Percentiles rank a stretch among this genome's conserved stretches.
Evolutionary conservation across 2,113 vertebrate species (phyloP).

Genomic region (Ceratotherium simum): DNA sequence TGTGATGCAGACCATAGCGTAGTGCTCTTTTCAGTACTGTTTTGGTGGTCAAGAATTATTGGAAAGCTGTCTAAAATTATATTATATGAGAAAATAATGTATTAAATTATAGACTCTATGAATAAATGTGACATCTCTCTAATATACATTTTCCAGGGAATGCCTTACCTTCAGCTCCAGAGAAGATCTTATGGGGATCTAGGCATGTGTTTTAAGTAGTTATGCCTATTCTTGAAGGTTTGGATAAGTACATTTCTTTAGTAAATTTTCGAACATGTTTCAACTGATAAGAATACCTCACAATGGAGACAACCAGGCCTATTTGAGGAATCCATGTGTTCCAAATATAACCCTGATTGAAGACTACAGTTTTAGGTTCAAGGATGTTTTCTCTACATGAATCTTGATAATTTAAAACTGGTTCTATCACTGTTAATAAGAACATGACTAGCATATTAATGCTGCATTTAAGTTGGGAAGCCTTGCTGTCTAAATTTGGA

Average conservation of each 20-base stretch:
- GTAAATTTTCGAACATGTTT: slow-evolving; percentile 1
- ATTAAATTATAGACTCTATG: neutral
- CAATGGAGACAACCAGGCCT: neutral
- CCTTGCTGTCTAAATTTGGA: neutral
- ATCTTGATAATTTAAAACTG: slow-evolving; percentile 10
- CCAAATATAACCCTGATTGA: neutral
- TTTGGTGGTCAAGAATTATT: neutral
- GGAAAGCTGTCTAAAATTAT: neutral
- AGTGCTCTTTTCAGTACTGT: neutral
- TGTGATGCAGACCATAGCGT: neutral
- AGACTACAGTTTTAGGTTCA: neutral
- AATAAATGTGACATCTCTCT: neutral
- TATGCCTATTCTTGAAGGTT: neutral
- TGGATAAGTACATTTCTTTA: neutral
- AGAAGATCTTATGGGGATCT: neutral
- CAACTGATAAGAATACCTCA: neutral
- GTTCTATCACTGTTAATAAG: neutral
- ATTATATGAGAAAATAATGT: neutral
- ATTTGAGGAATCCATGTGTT: neutral
- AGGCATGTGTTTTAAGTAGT: neutral
- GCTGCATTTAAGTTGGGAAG: neutral
- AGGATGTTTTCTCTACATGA: neutral
- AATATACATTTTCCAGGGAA: neutral
- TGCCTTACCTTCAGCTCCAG: neutral
- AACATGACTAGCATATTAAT: neutral